Base-by-base conservation (phyloP, 92 coral and sea anemone genomes). In the Scolanthus callimorphus region DNA sequence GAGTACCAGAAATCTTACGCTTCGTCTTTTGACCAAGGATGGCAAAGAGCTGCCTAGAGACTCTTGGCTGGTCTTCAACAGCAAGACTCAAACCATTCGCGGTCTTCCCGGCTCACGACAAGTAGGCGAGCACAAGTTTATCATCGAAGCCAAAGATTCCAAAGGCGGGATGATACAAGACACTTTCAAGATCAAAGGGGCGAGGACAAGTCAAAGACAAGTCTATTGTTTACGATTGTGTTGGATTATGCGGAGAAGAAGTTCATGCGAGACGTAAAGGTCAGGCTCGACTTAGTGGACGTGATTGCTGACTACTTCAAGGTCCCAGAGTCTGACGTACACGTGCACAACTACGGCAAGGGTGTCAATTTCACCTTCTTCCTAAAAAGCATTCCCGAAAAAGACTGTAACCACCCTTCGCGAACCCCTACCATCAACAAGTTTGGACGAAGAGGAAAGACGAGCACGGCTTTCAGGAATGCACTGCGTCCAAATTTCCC, bases 11-110 rank as follows among this genome's bases (percentile, higher is more conserved):
- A 84, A 88, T 44, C 74, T 91, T 23, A 62, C 59, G 11, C 72
- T 91, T 11, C 73, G 80, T 20, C 55, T 91, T 50, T 78, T 54
- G 27, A 79, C 80, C 11, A 60, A 49, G 2, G 57, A 76, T 50
- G 88, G 77, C 4, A 21, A 69, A 17, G 79, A 71, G 17, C 65
- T 91, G 17, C 51, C 80, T 9, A 11, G 62, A 2, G 64, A 77
- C 15, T 88, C 89, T 8, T 91, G 97, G 97, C 74, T 91, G 29
- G 74, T 79, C 44, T 67, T 91, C 23, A 77, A 81, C 49, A 38
- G 59, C 11, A 54, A 56, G 29, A 54, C 27, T 4, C 97, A 88
- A 25, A 70, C 68, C 3, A 55, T 90, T 26, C 84, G 76, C 67
- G 90, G 78, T 2, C 54, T 81, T 34, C 95, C 97, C 2, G 39